Base-by-base conservation (phyloP, 2,888 invertebrate species). In the Chelonus formosanus region DNA sequence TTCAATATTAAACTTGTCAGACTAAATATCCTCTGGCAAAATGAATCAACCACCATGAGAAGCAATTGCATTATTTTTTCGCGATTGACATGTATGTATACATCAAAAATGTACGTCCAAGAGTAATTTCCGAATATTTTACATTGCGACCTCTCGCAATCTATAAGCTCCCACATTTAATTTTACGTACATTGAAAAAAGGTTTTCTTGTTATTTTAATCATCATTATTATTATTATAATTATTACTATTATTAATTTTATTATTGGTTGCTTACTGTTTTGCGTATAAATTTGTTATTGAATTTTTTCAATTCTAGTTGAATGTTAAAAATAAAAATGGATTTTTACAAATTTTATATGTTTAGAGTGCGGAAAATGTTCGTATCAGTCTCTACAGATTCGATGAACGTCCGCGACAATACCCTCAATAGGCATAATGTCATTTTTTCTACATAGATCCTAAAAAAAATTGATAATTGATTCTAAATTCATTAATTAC, bases 331-430 rank as follows among this genome's bases (percentile, higher is more conserved):
- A 20, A 8, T 32, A 32, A 52, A 32, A 52, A 32, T 52, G 20
- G 20, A 20, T 20, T 20, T 20, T 20, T 20, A 20, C 20, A 20
- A 20, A 20, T 20, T 20, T 20, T 20, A 20, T 20, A 20, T 20
- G 20, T 20, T 52, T 6, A 63, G 43, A 52, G 31, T 36, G 54
- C 44, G 53, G 43, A 61, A 56, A 65, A 60, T 60, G 55, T 57
- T 65, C 44, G 48, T 62, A 52, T 65, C 58, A 53, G 61, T 62
- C 65, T 62, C 67, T 63, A 63, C 60, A 63, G 48, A 52, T 47
- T 48, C 53, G 62, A 57, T 65, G 53, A 62, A 61, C 43, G 53
- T 61, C 32, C 57, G 61, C 43, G 65, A 58, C 53, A 34, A 34
- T 36, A 6, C 47, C 43, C 61, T 60, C 35, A 53, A 47, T 47